Conservation (phyloP, 2,888 invertebrate genomes). For the Eupeodes luniger region DNA sequence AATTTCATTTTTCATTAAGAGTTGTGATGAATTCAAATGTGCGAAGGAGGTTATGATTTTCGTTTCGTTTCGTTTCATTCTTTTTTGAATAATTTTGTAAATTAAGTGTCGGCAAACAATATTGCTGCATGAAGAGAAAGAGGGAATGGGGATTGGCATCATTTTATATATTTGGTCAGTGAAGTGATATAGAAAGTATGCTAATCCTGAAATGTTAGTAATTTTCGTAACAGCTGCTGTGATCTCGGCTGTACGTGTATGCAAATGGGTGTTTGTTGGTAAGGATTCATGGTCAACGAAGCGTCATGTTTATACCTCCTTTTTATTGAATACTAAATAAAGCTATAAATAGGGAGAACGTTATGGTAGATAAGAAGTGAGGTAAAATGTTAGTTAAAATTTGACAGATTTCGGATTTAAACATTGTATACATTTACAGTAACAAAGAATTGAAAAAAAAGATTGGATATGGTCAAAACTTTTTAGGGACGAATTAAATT, state of each 20-base stretch:
- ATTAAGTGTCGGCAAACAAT: constrained; percentile 43
- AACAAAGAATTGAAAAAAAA: no score
- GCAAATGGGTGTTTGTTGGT: not conserved
- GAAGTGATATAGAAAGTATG: constrained; percentile 44
- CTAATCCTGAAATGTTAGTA: constrained; percentile 18
- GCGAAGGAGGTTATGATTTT: constrained; percentile 32
- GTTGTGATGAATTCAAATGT: constrained; percentile 46
- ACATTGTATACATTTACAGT: no score
- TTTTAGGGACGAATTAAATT: no score
- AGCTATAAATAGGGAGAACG: not conserved
- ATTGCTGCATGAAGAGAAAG: not conserved
- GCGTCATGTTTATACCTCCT: not conserved
- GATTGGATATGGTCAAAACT: no score
- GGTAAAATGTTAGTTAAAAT: no score
- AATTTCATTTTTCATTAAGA: constrained; percentile 62
- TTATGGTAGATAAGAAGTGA: no score
- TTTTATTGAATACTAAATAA: not conserved
- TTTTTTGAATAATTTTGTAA: constrained; percentile 51
- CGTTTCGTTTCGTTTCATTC: not conserved
- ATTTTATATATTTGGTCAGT: constrained; percentile 18
- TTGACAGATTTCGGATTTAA: no score
- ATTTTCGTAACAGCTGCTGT: not conserved
- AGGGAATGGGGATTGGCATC: constrained; percentile 3
- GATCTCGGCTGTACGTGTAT: not conserved
- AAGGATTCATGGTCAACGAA: not conserved